phyloP scores from a whole-genome alignment of 2,797 vertebrate genomes.

The Hyperoplus immaculatus region DNA sequence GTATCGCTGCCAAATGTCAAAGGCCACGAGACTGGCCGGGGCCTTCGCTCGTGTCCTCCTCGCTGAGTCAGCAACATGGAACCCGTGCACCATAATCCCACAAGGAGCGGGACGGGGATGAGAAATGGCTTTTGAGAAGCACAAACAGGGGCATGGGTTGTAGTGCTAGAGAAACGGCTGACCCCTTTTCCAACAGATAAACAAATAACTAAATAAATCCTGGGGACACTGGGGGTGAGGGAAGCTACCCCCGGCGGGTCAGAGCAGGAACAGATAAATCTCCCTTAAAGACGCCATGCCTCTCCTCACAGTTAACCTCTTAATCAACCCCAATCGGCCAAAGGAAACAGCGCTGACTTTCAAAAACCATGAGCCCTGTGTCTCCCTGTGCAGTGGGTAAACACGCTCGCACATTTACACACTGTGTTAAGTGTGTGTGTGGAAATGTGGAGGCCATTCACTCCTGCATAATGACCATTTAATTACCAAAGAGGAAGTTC shows the following conservation, averaged over 20 bases:
- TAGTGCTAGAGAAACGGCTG: slow-evolving; percentile 65
- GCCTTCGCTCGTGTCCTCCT: slow-evolving; percentile 68
- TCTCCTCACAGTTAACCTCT: slow-evolving; percentile 85
- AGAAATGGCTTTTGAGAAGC: slow-evolving; percentile 80
- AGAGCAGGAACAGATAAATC: slow-evolving; percentile 90
- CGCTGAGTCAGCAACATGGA: slow-evolving; percentile 81
- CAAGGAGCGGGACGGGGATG: slow-evolving; percentile 74
- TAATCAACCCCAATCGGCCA: slow-evolving; percentile 88
- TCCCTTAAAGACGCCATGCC: slow-evolving; percentile 86
- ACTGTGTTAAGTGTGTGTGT: not conserved
- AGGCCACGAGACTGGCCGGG: slow-evolving; percentile 78
- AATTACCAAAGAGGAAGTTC: slow-evolving; percentile 10
- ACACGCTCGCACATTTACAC: slow-evolving; percentile 43
- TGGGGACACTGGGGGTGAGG: slow-evolving; percentile 82
- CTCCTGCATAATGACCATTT: slow-evolving; percentile 15
- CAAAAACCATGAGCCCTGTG: slow-evolving; percentile 61
- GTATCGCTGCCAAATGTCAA: slow-evolving; percentile 71
- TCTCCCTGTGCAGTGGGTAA: slow-evolving; percentile 48
- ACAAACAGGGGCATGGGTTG: slow-evolving; percentile 81
- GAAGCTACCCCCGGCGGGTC: slow-evolving; percentile 83
- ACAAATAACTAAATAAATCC: slow-evolving; percentile 90
- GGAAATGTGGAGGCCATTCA: not conserved
- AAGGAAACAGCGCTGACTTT: slow-evolving; percentile 81
- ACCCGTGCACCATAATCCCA: slow-evolving; percentile 56
- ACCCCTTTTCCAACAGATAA: slow-evolving; percentile 82